Evolutionary conservation across 2,888 invertebrate genomes (phyloP), one percentile per base, ranked within the genome.

Genomic region (Polylopha cassiicola): DNA sequence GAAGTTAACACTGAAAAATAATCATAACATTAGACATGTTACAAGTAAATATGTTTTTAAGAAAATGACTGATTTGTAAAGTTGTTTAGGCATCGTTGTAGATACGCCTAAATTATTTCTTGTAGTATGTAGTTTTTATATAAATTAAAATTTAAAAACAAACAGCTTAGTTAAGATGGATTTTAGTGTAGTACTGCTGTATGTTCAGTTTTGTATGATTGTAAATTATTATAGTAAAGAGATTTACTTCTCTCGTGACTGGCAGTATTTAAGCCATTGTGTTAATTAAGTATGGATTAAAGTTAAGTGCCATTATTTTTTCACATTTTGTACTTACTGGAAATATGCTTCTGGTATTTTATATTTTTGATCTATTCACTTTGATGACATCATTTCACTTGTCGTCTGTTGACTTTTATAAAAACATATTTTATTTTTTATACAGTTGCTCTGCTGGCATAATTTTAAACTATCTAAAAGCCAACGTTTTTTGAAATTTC

Each of bases 21-120:
- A 34, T 36, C 16, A 28, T n/a, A 34, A 36, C 36, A 41, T 34
- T 33, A 34, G 37, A 34, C 31, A 28, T 43, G 36, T 32, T 48
- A 47, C 45, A 43, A 50, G 52, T 68, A 61, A 66, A 65, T 62
- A 65, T 61, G 65, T 71, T 75, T 44, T 74, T 75, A 77, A 74
- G 74, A 69, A 67, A 77, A 73, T 72, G 80, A 80, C 81, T 81
- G 81, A 81, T 65, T 70, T 68, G 65, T 77, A 74, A 65, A 61
- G 61, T 65, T 67, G 55, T 65, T 61, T 75, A 74, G 75, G 75
- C 75, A 53, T 59, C 64, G 61, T 71, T 70, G 63, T 74, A 69
- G 67, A 67, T 68, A 70, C 62, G 74, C 73, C 73, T 72, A 67
- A 66, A 69, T 65, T 70, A 65, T 66, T 69, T 65, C 66, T 67